phyloP scores from a whole-genome alignment of 2,888 invertebrate genomes.

The Lutraria lutraria region DNA sequence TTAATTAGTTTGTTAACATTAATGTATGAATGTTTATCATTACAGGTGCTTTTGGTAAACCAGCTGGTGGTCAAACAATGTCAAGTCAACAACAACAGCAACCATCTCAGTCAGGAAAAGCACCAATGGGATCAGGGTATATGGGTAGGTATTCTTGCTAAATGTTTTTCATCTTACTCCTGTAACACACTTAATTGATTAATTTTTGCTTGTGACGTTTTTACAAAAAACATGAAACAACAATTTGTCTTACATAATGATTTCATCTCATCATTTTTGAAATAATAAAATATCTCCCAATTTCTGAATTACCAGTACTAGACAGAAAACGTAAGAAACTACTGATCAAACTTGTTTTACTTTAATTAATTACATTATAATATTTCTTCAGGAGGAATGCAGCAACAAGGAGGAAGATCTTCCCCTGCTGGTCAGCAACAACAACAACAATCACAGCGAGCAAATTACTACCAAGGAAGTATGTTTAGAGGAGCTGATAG shows the following conservation, averaged over 20 bases:
- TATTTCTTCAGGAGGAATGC: slow-evolving; percentile 51
- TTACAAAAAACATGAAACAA: too few relatives aligned
- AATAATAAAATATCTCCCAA: too few relatives aligned
- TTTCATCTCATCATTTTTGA: too few relatives aligned
- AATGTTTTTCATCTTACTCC: background rate
- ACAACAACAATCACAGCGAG: slow-evolving; percentile 60
- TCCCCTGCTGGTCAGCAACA: slow-evolving; percentile 33
- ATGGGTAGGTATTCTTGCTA: slow-evolving; percentile 51
- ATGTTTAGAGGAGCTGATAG: slow-evolving; percentile 82
- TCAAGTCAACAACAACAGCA: slow-evolving; percentile 50
- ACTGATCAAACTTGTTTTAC: background rate
- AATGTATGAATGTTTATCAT: background rate
- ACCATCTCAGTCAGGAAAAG: slow-evolving; percentile 59
- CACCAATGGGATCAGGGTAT: slow-evolving; percentile 70
- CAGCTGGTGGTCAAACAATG: slow-evolving; percentile 41
- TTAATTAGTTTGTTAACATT: too few relatives aligned
- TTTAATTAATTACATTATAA: background rate
- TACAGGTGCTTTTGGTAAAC: slow-evolving; percentile 65
- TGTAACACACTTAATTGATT: too few relatives aligned
- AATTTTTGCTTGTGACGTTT: too few relatives aligned
- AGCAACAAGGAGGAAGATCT: slow-evolving; percentile 34
- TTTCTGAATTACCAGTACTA: too few relatives aligned
- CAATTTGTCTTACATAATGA: too few relatives aligned
- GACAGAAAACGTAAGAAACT: too few relatives aligned
- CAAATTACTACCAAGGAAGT: slow-evolving; percentile 79